These are phyloP conservation scores for Perizoma affinitatum DNA, from an alignment of 2,888 invertebrate species.

Conservation along the genomic window DNA sequence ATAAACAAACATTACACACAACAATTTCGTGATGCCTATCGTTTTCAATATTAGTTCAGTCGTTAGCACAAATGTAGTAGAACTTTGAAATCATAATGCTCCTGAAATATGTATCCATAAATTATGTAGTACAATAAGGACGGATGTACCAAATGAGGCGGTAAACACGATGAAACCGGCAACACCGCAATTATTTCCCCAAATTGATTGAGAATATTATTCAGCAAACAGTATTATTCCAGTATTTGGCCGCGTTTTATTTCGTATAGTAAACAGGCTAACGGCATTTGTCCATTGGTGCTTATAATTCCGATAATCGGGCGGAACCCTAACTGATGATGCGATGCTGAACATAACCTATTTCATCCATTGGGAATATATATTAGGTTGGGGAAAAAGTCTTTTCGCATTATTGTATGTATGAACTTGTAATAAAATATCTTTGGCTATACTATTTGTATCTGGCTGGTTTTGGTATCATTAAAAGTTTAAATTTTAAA, in stretches of 20 bases:
- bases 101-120: conserved; percentile 31
- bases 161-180: conserved; percentile 46
- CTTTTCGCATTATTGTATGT: too few relatives aligned
- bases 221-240: conserved; percentile 35
- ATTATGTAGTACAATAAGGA: conserved; percentile 43
- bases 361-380: too few relatives aligned
- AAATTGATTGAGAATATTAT: conserved; percentile 46
- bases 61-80: conserved; percentile 19
- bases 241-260: conserved; percentile 10
- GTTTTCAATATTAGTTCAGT: conserved; percentile 2
- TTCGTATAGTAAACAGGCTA: conserved; percentile 6
- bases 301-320: too few relatives aligned
- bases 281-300: not conserved
- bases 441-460: too few relatives aligned
- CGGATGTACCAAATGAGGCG: conserved; percentile 50
- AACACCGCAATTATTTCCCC: conserved; percentile 44
- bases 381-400: too few relatives aligned
- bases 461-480: too few relatives aligned
- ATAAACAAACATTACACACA: too few relatives aligned
- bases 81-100: conserved; percentile 23
- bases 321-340: too few relatives aligned
- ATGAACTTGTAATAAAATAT: too few relatives aligned
- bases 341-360: too few relatives aligned
- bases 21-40: not conserved
- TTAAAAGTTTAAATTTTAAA: too few relatives aligned